phyloP scores from a whole-genome alignment of 2,113 vertebrate genomes.

The Ifrita kowaldi region DNA sequence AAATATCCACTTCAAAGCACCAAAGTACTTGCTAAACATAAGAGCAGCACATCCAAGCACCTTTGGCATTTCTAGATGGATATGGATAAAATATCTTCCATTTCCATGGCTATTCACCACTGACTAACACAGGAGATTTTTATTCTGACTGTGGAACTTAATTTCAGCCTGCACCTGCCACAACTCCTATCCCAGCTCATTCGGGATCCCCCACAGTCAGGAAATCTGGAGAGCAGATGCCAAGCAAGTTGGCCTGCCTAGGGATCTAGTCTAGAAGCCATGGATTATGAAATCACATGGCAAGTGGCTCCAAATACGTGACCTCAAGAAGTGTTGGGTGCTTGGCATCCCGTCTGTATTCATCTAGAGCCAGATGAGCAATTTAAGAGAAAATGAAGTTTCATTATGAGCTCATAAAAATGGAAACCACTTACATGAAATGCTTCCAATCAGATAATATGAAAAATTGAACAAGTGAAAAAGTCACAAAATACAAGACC shows the following conservation, averaged over 20 bases:
- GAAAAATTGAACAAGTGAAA: background rate
- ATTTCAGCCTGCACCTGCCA: slow-evolving; percentile 36
- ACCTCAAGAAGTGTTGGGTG: background rate
- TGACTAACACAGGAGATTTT: background rate
- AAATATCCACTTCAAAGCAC: background rate
- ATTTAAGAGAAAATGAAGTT: slow-evolving; percentile 29
- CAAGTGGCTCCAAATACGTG: background rate
- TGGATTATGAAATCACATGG: background rate
- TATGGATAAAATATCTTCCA: background rate
- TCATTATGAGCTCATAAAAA: slow-evolving; percentile 7
- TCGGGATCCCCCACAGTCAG: slow-evolving; percentile 10
- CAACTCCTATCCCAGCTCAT: slow-evolving; percentile 16
- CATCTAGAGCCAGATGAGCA: background rate
- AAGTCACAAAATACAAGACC: background rate
- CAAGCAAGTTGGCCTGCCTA: background rate
- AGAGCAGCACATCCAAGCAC: background rate
- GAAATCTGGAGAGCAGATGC: slow-evolving; percentile 22
- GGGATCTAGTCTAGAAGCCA: slow-evolving; percentile 14
- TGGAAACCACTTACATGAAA: background rate
- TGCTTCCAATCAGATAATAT: background rate
- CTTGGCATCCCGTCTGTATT: background rate
- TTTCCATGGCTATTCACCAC: background rate
- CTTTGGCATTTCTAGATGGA: background rate
- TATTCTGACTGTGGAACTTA: background rate
- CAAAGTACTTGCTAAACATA: background rate